Percentiles rank a stretch among this genome's conserved stretches.
Evolutionary conservation across 2,888 invertebrate genomes (phyloP).

Genomic region (Hanleya hanleyi): DNA sequence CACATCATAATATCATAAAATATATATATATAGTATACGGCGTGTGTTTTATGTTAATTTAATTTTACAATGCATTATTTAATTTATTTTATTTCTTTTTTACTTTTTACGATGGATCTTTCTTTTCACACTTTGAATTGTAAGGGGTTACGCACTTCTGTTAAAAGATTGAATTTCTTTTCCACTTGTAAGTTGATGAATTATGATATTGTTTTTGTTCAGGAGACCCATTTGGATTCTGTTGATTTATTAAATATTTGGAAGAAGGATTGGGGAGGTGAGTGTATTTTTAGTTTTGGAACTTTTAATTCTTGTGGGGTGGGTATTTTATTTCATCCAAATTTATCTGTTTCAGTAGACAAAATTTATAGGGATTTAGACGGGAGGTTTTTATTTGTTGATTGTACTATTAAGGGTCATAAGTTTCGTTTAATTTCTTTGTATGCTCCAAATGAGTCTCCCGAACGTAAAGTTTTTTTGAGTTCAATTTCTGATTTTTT

Average conservation of each 20-base stretch:
- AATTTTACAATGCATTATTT: no score
- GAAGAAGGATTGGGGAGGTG: not conserved
- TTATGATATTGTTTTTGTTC: slow-evolving; percentile 3
- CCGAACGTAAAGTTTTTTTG: not conserved
- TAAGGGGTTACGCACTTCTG: not conserved
- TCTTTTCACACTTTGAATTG: not conserved
- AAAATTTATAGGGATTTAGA: slow-evolving; percentile 7
- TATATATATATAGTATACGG: no score
- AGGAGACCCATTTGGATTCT: not conserved
- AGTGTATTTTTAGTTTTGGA: not conserved
- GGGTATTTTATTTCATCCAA: not conserved
- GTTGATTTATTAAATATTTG: no score
- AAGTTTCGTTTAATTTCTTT: slow-evolving; percentile 4
- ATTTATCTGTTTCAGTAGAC: not conserved
- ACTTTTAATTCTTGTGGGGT: not conserved
- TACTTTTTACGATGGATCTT: not conserved
- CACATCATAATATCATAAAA: no score
- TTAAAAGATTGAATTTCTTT: not conserved
- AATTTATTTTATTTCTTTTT: no score
- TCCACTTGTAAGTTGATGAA: not conserved
- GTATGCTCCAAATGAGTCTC: slow-evolving; percentile 1
- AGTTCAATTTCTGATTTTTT: not conserved
- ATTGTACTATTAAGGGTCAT: not conserved
- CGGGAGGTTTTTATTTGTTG: not conserved
- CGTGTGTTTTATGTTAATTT: no score